Evolutionary conservation across 2,888 invertebrate genomes (phyloP).

Genomic region (Sesamia inferens): DNA sequence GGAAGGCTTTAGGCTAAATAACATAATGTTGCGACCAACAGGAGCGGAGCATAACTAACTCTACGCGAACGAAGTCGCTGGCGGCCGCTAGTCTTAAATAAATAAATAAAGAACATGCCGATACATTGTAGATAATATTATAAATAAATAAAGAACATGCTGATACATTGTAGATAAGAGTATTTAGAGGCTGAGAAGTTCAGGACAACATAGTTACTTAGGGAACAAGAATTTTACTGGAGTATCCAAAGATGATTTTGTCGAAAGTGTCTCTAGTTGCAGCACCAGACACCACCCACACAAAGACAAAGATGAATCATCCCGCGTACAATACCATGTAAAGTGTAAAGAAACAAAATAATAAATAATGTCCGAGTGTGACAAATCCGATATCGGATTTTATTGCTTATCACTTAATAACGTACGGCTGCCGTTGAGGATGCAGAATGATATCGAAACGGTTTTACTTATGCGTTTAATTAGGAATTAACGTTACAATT

Average conservation of each 20-base stretch:
- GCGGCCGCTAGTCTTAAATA: too few species aligned
- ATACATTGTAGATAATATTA: not conserved
- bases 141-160: not conserved
- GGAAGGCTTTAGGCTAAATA: too few species aligned
- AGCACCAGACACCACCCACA: conserved; percentile 9
- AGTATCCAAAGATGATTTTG: not conserved
- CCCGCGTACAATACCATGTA: too few species aligned
- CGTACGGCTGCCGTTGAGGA: too few species aligned
- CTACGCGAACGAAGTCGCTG: too few species aligned
- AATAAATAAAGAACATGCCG: not conserved
- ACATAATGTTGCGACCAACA: too few species aligned
- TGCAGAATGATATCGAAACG: too few species aligned
- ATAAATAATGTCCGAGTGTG: not conserved
- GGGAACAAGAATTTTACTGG: not conserved
- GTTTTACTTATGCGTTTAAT: too few species aligned
- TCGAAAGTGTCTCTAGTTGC: not conserved
- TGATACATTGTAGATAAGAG: not conserved
- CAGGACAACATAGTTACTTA: not conserved
- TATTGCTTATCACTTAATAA: conserved; percentile 12
- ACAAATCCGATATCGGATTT: conserved; percentile 2
- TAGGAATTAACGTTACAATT: too few species aligned
- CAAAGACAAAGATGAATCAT: not conserved
- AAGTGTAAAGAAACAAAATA: not conserved
- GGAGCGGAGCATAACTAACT: too few species aligned
- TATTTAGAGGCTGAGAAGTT: not conserved